phyloP scores from a whole-genome alignment of 2,797 vertebrate genomes.

The Clarias platycephalus region DNA sequence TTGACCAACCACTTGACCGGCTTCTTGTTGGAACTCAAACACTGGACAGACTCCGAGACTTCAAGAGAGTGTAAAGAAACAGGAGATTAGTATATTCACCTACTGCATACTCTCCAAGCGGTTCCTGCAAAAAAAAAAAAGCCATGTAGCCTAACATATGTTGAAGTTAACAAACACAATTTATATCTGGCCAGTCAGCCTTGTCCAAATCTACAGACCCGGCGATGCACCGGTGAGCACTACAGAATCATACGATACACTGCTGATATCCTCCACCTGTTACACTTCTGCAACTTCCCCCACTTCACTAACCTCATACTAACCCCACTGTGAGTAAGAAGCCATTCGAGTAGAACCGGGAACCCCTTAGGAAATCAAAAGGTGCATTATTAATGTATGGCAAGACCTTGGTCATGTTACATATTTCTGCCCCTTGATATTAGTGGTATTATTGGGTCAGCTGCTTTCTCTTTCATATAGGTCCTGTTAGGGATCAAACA shows the following conservation, averaged over 20 bases:
- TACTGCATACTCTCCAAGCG: not conserved
- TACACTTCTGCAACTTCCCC: conserved; percentile 2
- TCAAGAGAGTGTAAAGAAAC: conserved; percentile 8
- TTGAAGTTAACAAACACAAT: conserved; percentile 22
- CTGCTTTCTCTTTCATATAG: not conserved
- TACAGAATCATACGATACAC: conserved; percentile 39
- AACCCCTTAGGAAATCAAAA: conserved; percentile 38
- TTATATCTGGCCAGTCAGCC: conserved; percentile 27
- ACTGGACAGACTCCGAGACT: not conserved
- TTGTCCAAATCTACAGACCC: conserved; percentile 27
- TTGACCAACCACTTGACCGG: not conserved
- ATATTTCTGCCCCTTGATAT: conserved; percentile 23
- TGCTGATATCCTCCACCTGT: conserved; percentile 42
- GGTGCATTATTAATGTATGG: conserved; percentile 44
- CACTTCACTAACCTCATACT: conserved; percentile 18
- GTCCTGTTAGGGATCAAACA: not conserved
- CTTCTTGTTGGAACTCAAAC: not conserved
- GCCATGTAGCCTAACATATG: conserved; percentile 28
- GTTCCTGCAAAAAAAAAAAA: conserved; percentile 6
- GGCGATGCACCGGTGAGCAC: conserved; percentile 33
- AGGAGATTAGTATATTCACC: not conserved
- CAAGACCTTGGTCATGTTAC: conserved; percentile 35
- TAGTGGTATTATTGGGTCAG: not conserved
- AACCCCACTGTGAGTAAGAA: not conserved
- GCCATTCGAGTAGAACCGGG: conserved; percentile 21